Evolutionary conservation across 2,113 vertebrate species (phyloP), one percentile per base, ranked within the genome.

Genomic region (Lophochroa leadbeateri): DNA sequence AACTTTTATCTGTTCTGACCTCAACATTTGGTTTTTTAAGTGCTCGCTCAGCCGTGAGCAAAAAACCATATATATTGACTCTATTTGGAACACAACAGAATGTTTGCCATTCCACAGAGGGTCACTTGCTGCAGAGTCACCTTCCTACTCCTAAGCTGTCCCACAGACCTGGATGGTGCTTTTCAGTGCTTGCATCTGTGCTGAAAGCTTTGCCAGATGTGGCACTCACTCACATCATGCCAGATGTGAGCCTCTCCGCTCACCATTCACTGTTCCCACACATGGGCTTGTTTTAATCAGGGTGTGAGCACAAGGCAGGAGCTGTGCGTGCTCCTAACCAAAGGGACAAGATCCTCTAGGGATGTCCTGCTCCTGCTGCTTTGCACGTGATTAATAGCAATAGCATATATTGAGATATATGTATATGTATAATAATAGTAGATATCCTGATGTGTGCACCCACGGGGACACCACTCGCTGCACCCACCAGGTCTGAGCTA

Each of bases 381-480:
- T 23, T 63, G 24, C 37, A 28, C 10, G 1, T 17, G 31, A 21
- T 33, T 17, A 37, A 35, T 4, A 55, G 25, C 7, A 37, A 16
- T 12, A 41, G 46, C 57, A 35, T 24, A 35, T 58, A 23, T 58
- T n/a, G 57, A 35, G 57, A 58, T 35, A 24, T 24, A 58, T 35
- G 33, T 10, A 35, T 24, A 29, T 17, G 28, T 24, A 24, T 58
- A 58, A 58, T 23, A 58, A 35, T 24, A 24, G 84, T n/a, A 39
- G 41, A 10, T 6, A 21, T 8, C 27, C 31, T 3, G 4, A 47
- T 41, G 9, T 14, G 33, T 31, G 31, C n/a, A 20, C 7, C 7
- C 9, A 10, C 0, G 0, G 58, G 49, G 37, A 25, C 50, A 72
- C 57, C 31, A 11, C 28, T 18, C 0, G 0, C 43, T 50, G 27